Percentiles rank a stretch among this genome's conserved stretches.
Evolutionary conservation across 2,888 invertebrate species (phyloP).

Genomic region (Geotrupes spiniger): DNA sequence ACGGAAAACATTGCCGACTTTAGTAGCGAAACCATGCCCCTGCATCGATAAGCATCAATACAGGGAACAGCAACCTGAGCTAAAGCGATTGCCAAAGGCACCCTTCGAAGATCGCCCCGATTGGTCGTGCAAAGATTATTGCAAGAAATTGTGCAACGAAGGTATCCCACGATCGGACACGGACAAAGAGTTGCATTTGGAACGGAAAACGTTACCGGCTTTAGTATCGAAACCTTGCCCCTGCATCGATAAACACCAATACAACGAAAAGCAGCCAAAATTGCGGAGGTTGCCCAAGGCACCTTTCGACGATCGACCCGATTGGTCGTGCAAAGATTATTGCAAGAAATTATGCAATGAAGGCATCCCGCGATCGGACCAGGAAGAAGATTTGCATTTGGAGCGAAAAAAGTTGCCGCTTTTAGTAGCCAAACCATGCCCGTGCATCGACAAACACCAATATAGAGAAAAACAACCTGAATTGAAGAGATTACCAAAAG

Average conservation of each 20-base stretch:
- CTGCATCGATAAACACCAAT: background rate
- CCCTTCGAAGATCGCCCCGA: background rate
- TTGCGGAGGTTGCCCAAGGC: background rate
- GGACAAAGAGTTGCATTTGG: too few relatives aligned
- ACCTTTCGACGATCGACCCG: too few relatives aligned
- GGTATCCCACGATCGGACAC: too few relatives aligned
- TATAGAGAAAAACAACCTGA: background rate
- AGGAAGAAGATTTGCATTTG: background rate
- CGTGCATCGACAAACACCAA: background rate
- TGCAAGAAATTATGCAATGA: too few relatives aligned
- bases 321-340: too few relatives aligned
- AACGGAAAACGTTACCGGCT: slow-evolving; percentile 5
- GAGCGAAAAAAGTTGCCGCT: background rate
- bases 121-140: background rate
- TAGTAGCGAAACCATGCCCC: background rate
- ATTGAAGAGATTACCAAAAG: slow-evolving; percentile 6
- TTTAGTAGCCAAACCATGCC: background rate
- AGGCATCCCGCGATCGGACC: too few relatives aligned
- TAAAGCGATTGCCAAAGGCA: slow-evolving; percentile 8
- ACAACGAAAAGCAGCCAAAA: background rate
- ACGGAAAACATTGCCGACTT: background rate
- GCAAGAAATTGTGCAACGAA: too few relatives aligned
- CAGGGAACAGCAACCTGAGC: background rate
- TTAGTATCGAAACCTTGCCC: background rate
- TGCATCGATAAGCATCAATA: background rate